Conservation (phyloP, 2,797 vertebrate species). For the Erethizon dorsatum region DNA sequence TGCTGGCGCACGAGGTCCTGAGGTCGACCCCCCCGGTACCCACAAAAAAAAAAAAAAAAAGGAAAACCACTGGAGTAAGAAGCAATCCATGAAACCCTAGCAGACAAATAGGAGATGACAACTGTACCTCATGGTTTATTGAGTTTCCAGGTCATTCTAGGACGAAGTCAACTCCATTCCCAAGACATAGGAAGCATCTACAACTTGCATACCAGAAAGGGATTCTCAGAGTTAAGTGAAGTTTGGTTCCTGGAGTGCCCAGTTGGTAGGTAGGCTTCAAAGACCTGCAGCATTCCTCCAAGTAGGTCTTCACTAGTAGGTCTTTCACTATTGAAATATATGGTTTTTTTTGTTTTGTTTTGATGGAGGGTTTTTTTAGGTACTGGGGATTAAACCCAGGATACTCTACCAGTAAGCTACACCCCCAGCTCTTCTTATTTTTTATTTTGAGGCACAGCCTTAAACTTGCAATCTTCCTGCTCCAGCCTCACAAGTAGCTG, state of each 20-base stretch:
- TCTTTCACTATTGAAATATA: not conserved
- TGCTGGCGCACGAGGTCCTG: too few relatives aligned
- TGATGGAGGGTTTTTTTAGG: not conserved
- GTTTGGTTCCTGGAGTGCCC: not conserved
- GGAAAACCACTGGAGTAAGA: not conserved
- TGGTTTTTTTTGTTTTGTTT: not conserved
- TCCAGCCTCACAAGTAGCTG: not conserved
- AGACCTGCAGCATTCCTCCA: not conserved
- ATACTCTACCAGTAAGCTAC: not conserved
- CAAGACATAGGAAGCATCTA: constrained; percentile 11
- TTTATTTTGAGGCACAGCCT: not conserved
- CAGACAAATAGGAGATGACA: not conserved
- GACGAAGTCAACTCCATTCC: constrained; percentile 1
- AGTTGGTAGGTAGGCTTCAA: not conserved
- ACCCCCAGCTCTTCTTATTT: not conserved
- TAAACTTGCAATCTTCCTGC: not conserved
- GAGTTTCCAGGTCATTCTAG: constrained; percentile 22
- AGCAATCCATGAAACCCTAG: not conserved
- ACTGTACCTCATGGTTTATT: not conserved
- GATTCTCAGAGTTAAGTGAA: not conserved
- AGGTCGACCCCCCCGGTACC: too few relatives aligned
- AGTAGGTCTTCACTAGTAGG: not conserved
- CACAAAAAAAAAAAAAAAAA: not conserved
- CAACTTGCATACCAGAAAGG: not conserved
- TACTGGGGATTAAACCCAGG: not conserved